Base-by-base conservation (phyloP, 2,888 invertebrate genomes). In the Ichneumon xanthorius region DNA sequence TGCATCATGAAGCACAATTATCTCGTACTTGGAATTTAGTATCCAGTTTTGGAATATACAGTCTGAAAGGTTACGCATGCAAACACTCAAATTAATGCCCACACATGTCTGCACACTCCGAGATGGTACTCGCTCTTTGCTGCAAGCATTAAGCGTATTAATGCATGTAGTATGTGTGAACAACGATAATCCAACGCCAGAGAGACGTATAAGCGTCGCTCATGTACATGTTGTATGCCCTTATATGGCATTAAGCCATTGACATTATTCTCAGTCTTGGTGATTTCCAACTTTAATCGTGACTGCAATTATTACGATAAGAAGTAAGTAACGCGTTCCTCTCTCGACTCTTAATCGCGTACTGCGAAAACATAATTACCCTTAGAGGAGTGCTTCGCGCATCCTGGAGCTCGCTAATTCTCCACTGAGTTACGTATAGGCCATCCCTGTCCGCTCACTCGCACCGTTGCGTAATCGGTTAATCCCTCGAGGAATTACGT, bases 331-430 rank as follows among this genome's bases (percentile, higher is more conserved):
- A 22, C 40, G 33, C 71, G 61, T 37, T n/a, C 19, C 26, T 19
- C 37, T 50, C 33, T 71, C 61, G 37, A 9, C 37, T 71, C 71
- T 79, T 65, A 71, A 79, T 79, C 79, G 71, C 45, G 55, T 14
- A 45, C 40, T 45, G 53, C 55, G 48, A 65, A 67, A 80, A 53
- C 80, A 75, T 68, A 81, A 73, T 81, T 68, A 75, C 37, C 58
- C 50, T 58, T 26, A 37, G 48, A 72, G 67, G 55, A 63, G 11
- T 79, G 53, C 33, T 71, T 78, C 50, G 61, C 50, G 63, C 79
- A 71, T 65, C 72, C 61, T 73, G 22, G 72, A 73, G 50, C 70
- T 79, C 71, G 63, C 58, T 73, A 75, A 80, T 80, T 80, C 73
- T 68, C 67, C 48, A 73, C 65, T 55, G 73, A 80, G 80, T 75